These are phyloP conservation scores for Pipa parva DNA, from an alignment of 2,113 vertebrate genomes.

Conservation along the genomic window DNA sequence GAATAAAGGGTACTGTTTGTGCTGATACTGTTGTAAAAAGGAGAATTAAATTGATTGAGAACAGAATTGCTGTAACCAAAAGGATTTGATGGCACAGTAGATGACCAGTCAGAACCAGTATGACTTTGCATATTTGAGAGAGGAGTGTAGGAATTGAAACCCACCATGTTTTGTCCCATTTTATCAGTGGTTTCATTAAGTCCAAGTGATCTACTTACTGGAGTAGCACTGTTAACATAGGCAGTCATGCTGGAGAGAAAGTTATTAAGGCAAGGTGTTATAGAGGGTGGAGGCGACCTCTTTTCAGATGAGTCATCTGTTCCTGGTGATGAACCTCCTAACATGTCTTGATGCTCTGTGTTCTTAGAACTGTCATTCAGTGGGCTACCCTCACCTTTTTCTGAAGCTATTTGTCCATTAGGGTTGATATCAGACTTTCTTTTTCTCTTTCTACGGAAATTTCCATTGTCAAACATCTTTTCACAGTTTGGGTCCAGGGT, in stretches of 20 bases:
- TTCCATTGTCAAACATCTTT: slow-evolving; percentile 99
- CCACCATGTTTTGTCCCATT: slow-evolving; percentile 66
- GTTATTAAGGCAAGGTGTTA: slow-evolving; percentile 76
- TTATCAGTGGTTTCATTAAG: slow-evolving; percentile 71
- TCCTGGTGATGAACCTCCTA: slow-evolving; percentile 62
- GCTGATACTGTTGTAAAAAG: slow-evolving; percentile 78
- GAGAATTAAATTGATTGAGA: slow-evolving; percentile 81
- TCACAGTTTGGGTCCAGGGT: slow-evolving; percentile 97
- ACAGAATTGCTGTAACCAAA: slow-evolving; percentile 76
- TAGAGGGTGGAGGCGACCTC: slow-evolving; percentile 63
- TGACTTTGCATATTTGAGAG: slow-evolving; percentile 68
- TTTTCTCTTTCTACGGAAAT: slow-evolving; percentile 96
- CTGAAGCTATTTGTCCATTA: slow-evolving; percentile 53
- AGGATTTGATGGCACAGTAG: slow-evolving; percentile 61
- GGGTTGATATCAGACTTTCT: slow-evolving; percentile 82
- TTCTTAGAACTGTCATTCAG: slow-evolving; percentile 62
- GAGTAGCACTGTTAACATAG: slow-evolving; percentile 47
- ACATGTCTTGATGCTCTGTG: slow-evolving; percentile 63
- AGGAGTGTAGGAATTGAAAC: slow-evolving; percentile 77
- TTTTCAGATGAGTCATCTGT: slow-evolving; percentile 64
- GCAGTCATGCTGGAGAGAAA: slow-evolving; percentile 82
- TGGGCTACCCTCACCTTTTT: slow-evolving; percentile 68
- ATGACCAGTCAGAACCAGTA: slow-evolving; percentile 72
- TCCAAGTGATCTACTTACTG: slow-evolving; percentile 52
- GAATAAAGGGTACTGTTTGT: slow-evolving; percentile 74